Evolutionary conservation across 2,888 invertebrate species (phyloP), one percentile per base, ranked within the genome.

Genomic region (Choristoneura rosaceana): DNA sequence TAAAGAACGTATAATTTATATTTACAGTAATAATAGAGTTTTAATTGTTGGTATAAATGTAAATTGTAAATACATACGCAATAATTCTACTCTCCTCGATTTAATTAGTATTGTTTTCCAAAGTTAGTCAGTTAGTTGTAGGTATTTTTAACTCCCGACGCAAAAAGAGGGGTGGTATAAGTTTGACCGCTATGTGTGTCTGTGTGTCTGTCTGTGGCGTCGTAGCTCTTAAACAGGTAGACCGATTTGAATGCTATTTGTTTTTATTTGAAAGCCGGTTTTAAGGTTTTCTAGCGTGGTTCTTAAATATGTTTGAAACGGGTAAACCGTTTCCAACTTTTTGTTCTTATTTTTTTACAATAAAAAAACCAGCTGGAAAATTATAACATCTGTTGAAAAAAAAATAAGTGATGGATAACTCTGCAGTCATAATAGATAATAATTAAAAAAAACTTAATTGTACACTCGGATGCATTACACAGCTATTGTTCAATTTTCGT

Each of bases 401-500:
- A 52, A 50, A n/a, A 47, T 50, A 52, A 38, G 9, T 17, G 14
- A 9, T 12, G 4, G 10, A 43, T 52, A n/a, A 15, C 10, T 14
- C 55, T 38, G 38, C 38, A 8, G 33, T 67, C 15, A 25, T 43
- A 63, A 52, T 52, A 43, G 7, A 64, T 25, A 25, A 2, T 25
- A 70, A 17, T 70, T 45, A 17, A 43, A 67, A 15, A 63, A 68
- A 41, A 34, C 15, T 33, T 60, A 43, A 61, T 60, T 41, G 50
- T 50, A 69, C 63, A 68, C 38, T 58, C 63, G 58, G 50, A 47
- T 69, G 73, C 71, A 73, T 71, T 64, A 61, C 68, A 73, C 50
- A 62, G 59, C 68, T 69, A 59, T 73, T 73, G 73, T 73, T 64
- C 17, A 64, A 70, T 69, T 64, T 55, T 43, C 64, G 69, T 73